These are phyloP conservation scores for Brachionichthys hirsutus DNA, from an alignment of 2,113 vertebrate genomes.

Conservation along the genomic window DNA sequence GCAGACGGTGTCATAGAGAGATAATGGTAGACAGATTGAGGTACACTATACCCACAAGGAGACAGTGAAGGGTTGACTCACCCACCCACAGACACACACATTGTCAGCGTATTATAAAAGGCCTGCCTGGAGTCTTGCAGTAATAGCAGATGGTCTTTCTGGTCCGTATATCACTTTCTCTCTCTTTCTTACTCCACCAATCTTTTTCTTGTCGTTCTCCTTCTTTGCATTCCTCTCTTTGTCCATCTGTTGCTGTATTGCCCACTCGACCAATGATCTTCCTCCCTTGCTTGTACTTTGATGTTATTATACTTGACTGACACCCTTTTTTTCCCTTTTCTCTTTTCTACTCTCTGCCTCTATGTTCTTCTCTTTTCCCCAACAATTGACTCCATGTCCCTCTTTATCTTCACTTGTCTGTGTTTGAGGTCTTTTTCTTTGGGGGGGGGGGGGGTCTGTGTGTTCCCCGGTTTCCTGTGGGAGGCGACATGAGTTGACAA, in stretches of 20 bases:
- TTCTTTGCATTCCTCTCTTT: constrained; percentile 11
- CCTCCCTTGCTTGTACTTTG: background rate
- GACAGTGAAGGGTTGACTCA: constrained; percentile 28
- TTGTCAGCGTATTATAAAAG: constrained; percentile 16
- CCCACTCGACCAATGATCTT: background rate
- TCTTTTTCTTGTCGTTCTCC: constrained; percentile 32
- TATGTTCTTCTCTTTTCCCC: background rate
- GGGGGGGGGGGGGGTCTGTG: constrained; percentile 5
- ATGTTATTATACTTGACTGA: no score
- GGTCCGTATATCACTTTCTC: constrained; percentile 21
- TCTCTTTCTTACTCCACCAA: constrained; percentile 24
- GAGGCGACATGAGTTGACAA: constrained; percentile 61
- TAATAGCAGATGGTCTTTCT: constrained; percentile 60
- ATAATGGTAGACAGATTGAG: constrained; percentile 26
- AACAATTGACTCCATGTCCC: background rate
- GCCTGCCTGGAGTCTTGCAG: constrained; percentile 33
- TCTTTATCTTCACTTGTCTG: constrained; percentile 9
- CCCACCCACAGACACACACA: constrained; percentile 11
- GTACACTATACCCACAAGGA: constrained; percentile 4
- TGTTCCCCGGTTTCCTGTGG: constrained; percentile 41
- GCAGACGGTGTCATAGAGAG: constrained; percentile 1
- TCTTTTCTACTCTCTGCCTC: background rate
- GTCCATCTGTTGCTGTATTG: constrained; percentile 42
- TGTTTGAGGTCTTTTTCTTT: constrained; percentile 26
- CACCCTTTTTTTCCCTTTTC: background rate